Percentiles rank a stretch among this genome's conserved stretches.
Evolutionary conservation across 2,113 vertebrate genomes (phyloP).

Genomic region (Phyllostomus hastatus): DNA sequence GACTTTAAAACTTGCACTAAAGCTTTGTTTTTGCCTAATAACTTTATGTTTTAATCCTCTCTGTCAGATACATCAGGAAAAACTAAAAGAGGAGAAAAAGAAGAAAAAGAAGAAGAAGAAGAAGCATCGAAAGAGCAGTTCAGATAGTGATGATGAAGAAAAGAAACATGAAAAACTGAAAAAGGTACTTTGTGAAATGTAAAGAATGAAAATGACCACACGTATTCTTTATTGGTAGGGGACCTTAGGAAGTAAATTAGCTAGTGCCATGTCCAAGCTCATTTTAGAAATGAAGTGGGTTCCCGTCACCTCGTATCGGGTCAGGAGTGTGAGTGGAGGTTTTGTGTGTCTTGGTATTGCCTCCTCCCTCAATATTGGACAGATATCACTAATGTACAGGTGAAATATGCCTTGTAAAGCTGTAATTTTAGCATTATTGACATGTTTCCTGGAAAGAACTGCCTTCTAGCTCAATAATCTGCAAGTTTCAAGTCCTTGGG

Average conservation of each 20-base stretch:
- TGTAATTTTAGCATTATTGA: not conserved
- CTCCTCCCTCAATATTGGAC: not conserved
- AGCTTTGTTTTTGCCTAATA: not conserved
- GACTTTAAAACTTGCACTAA: not conserved
- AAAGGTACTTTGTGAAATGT: slow-evolving; percentile 83
- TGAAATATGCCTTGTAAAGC: not conserved
- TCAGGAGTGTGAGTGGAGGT: not conserved
- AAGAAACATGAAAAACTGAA: slow-evolving; percentile 95
- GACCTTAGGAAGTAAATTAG: not conserved
- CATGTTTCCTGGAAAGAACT: not conserved
- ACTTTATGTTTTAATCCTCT: not conserved
- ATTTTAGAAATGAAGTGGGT: not conserved
- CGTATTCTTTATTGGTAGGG: not conserved
- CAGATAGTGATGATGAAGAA: slow-evolving; percentile 92
- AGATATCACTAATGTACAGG: not conserved
- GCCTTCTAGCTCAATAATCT: not conserved
- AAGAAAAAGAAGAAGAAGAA: slow-evolving; percentile 95
- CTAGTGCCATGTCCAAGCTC: not conserved
- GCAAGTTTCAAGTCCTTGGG: not conserved
- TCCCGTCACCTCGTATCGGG: not conserved
- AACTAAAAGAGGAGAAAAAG: slow-evolving; percentile 91
- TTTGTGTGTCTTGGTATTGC: not conserved
- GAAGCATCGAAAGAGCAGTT: slow-evolving; percentile 88
- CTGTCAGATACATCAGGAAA: slow-evolving; percentile 93
- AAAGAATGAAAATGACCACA: not conserved